Evolutionary conservation across 2,888 invertebrate genomes (phyloP), one percentile per base, ranked within the genome.

Genomic region (Lissonota sp.): DNA sequence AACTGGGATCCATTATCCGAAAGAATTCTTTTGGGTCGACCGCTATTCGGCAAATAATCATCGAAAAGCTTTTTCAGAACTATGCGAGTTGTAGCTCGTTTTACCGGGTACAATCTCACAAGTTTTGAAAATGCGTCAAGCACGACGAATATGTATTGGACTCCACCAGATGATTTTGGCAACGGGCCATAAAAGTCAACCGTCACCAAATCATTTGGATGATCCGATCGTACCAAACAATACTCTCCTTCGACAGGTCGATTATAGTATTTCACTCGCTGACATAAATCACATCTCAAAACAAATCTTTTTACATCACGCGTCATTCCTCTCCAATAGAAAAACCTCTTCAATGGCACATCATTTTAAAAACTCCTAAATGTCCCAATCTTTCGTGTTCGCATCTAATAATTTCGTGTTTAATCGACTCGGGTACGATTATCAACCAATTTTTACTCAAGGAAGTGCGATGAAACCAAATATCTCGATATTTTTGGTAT

Each of bases 161-260:
- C 67, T 5, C 66, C 78, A 0, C 26, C 42, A 12, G 57, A 42
- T 12, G 71, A 62, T 4, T 60, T 12, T 0, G 78, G 78, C n/a
- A 72, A 39, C 0, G 78, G 78, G 2, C 78, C 78, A 51, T 72
- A 72, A 40, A 78, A 78, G 55, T 72, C 72, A 0, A 78, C 72
- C 1, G 72, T 78, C 0, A 72, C 14, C 0, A 72, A 42, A 44
- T 78, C 60, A 39, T 55, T 72, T 1, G 72, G 72, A 6, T 60
- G 10, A 10, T 78, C 72, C 0, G 78, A 66, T 10, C 42, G 26
- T 7, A 72, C 71, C 0, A 66, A 16, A 58, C 72, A 72, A 72
- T 78, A 73, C 57, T 79, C 62, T 6, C 67, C 69, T 49, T 73
- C 79, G 10, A 63, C 46, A n/a, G 66, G 14, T 40, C 40, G 16